Conservation (phyloP, 1,140 invertebrate genomes). For the Drosophila ercepeae region DNA sequence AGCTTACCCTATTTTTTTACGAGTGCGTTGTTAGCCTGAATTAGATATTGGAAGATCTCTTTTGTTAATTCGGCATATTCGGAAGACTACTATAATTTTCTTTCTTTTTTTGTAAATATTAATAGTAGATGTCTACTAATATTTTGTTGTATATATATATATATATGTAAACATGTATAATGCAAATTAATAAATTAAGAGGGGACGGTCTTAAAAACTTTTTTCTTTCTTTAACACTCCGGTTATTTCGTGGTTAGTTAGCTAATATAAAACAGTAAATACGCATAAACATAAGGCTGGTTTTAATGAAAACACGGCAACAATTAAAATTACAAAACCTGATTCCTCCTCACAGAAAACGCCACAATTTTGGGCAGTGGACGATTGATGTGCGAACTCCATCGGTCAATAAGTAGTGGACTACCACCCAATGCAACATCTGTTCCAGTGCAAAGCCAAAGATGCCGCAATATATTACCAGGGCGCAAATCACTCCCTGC, state of each 20-base stretch:
- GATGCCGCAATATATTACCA: not conserved
- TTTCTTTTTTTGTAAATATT: slow-evolving; percentile 31
- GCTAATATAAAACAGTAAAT: too few species aligned
- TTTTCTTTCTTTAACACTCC: not conserved
- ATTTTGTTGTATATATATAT: slow-evolving; percentile 38
- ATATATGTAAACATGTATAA: slow-evolving; percentile 24
- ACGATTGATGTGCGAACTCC: not conserved
- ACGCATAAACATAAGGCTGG: too few species aligned
- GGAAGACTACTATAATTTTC: slow-evolving; percentile 8
- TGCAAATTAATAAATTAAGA: not conserved
- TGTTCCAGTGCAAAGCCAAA: slow-evolving; percentile 5
- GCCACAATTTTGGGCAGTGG: not conserved
- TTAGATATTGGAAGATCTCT: not conserved
- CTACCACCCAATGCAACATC: slow-evolving; percentile 12
- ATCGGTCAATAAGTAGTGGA: slow-evolving; percentile 1
- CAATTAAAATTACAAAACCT: too few species aligned
- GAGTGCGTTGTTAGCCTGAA: not conserved
- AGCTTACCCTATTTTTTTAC: not conserved
- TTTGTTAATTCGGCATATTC: slow-evolving; percentile 2
- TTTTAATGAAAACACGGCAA: too few species aligned
- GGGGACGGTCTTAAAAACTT: slow-evolving; percentile 1
- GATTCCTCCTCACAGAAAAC: not conserved
- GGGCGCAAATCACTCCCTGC: not conserved
- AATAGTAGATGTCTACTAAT: slow-evolving; percentile 9
- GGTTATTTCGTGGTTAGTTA: too few species aligned